A percentile compares a stretch with the other conserved stretches of the same genome.
Evolutionary conservation across 2,797 vertebrate genomes (phyloP).

Genomic region (Oryzias dopingdopingensis): DNA sequence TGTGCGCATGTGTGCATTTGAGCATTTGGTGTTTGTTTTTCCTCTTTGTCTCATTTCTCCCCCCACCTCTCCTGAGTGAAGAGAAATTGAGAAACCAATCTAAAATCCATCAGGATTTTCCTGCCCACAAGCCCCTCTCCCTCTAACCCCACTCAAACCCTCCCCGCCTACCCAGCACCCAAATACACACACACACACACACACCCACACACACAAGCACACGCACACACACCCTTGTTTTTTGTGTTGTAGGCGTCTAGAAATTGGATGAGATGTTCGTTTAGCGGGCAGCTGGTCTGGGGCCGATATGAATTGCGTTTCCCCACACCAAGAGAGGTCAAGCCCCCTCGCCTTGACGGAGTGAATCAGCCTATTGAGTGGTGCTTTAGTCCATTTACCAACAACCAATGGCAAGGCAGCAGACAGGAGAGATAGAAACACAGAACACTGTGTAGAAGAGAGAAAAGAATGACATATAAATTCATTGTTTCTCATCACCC

Average conservation of each 20-base stretch:
- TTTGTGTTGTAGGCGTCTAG: slow-evolving; percentile 72
- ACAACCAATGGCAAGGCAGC: slow-evolving; percentile 70
- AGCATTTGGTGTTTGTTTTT: slow-evolving; percentile 73
- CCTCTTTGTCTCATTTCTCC: slow-evolving; percentile 71
- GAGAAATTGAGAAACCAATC: slow-evolving; percentile 84
- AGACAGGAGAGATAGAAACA: slow-evolving; percentile 54
- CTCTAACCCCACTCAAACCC: slow-evolving; percentile 11
- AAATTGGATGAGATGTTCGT: slow-evolving; percentile 81
- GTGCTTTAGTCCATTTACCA: slow-evolving; percentile 81
- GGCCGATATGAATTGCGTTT: slow-evolving; percentile 81
- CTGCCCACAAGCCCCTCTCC: slow-evolving; percentile 66
- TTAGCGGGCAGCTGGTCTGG: slow-evolving; percentile 75
- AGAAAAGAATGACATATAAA: slow-evolving; percentile 72
- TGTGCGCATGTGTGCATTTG: slow-evolving; percentile 21
- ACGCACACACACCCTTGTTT: slow-evolving; percentile 40
- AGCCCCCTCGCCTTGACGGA: slow-evolving; percentile 79
- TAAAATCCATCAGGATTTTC: slow-evolving; percentile 84
- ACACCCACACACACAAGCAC: slow-evolving; percentile 13
- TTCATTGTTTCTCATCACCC: slow-evolving; percentile 77
- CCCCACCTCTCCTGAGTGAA: slow-evolving; percentile 66
- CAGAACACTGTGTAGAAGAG: slow-evolving; percentile 53
- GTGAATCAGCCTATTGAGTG: slow-evolving; percentile 81
- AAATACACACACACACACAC: slow-evolving; percentile 22
- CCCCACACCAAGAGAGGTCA: slow-evolving; percentile 80
- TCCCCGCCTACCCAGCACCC: slow-evolving; percentile 33